These are phyloP conservation scores for Lordiphosa mommai DNA, from an alignment of 1,140 invertebrate species.

Conservation along the genomic window DNA sequence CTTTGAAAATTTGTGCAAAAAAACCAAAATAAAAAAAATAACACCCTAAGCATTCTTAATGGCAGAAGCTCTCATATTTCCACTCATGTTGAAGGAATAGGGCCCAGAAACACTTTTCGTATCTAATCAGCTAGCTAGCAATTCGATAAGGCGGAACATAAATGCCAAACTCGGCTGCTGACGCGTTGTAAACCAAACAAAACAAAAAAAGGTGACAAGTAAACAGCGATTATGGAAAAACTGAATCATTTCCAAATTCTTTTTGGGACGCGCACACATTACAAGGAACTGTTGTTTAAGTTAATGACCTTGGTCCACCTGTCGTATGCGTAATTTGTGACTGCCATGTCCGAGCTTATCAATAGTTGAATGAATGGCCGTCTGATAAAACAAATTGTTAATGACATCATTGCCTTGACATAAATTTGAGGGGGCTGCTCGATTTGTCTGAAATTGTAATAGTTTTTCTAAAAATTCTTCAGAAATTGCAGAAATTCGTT, in stretches of 20 bases:
- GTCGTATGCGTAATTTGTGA: constrained; percentile 57
- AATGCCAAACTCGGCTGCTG: constrained; percentile 11
- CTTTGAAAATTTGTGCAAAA: constrained; percentile 19
- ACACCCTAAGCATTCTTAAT: constrained; percentile 4
- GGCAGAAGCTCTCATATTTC: background rate
- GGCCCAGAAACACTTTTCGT: no score
- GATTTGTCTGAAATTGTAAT: background rate
- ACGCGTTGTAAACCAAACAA: constrained; percentile 10
- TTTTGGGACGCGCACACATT: background rate
- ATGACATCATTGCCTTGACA: constrained; percentile 62
- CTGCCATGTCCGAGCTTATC: constrained; percentile 33
- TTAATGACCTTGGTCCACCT: constrained; percentile 74
- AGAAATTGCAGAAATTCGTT: no score
- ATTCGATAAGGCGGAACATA: constrained; percentile 45
- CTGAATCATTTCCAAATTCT: constrained; percentile 59
- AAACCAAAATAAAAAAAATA: constrained; percentile 3
- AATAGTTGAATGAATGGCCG: constrained; percentile 1
- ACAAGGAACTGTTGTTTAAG: constrained; percentile 53
- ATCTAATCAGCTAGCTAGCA: constrained; percentile 32
- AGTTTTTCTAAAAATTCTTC: no score
- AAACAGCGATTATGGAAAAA: constrained; percentile 29
- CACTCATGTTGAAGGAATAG: no score
- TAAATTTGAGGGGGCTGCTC: constrained; percentile 4
- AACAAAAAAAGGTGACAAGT: constrained; percentile 21
- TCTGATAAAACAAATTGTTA: background rate